phyloP scores from a whole-genome alignment of 2,888 invertebrate species.

The Podotricha telesiphe region DNA sequence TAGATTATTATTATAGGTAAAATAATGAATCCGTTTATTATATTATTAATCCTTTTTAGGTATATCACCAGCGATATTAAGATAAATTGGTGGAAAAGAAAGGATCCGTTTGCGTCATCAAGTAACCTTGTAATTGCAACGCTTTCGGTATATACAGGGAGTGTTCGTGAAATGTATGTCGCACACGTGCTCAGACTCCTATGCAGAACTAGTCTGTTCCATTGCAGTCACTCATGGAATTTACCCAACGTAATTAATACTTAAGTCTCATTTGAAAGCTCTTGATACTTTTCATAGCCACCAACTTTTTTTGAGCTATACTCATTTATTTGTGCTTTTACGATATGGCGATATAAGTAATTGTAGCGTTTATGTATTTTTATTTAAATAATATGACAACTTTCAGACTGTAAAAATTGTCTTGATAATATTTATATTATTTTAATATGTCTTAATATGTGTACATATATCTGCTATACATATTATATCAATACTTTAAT shows the following conservation, averaged over 20 bases:
- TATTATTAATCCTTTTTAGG: no score
- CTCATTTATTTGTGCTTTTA: background rate
- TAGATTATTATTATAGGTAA: no score
- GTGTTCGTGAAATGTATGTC: slow-evolving; percentile 33
- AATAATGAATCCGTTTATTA: no score
- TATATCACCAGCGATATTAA: background rate
- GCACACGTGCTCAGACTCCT: slow-evolving; percentile 32
- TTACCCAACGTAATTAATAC: slow-evolving; percentile 18
- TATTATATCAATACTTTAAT: background rate
- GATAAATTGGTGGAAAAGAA: slow-evolving; percentile 2
- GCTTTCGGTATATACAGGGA: slow-evolving; percentile 31
- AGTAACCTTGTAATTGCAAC: slow-evolving; percentile 25
- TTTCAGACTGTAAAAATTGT: background rate
- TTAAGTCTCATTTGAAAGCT: slow-evolving; percentile 1
- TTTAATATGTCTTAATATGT: background rate
- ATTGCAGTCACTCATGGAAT: slow-evolving; percentile 16
- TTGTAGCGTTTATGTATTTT: slow-evolving; percentile 6
- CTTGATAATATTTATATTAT: background rate
- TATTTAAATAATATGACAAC: background rate
- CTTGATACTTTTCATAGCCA: background rate
- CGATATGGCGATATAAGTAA: background rate
- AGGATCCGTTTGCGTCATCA: slow-evolving; percentile 19
- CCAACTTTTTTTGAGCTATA: background rate
- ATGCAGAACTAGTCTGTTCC: slow-evolving; percentile 20
- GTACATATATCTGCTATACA: background rate